These are phyloP conservation scores for Lepas anatifera DNA, from an alignment of 2,888 invertebrate genomes.

Conservation along the genomic window DNA sequence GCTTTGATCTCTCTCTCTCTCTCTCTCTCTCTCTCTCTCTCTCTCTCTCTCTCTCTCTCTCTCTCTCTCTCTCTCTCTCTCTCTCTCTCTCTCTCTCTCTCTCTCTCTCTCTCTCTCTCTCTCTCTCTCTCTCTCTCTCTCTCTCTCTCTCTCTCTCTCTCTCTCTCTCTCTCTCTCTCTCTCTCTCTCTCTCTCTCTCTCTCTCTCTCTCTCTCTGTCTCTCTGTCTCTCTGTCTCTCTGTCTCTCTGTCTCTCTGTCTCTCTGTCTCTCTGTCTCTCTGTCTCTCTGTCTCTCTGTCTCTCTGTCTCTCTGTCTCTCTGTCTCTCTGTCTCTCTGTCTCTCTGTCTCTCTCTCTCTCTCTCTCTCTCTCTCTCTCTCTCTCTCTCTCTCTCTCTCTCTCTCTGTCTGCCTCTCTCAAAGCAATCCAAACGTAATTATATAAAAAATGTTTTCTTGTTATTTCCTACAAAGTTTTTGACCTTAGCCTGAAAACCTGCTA, in stretches of 20 bases:
- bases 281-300: background rate
- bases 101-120: background rate
- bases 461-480: too few species aligned
- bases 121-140: background rate
- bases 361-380: background rate
- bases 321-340: background rate
- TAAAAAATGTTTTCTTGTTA: too few species aligned
- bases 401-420: too few species aligned
- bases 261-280: background rate
- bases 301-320: background rate
- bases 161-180: background rate
- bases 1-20: too few species aligned
- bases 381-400: too few species aligned
- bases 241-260: background rate
- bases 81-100: background rate
- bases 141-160: background rate
- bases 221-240: background rate
- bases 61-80: background rate
- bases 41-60: background rate
- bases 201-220: background rate
- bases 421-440: too few species aligned
- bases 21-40: too few species aligned
- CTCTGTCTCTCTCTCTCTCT: background rate
- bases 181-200: background rate
- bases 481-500: too few species aligned